phyloP scores from a whole-genome alignment of 2,113 vertebrate genomes.

The Pantherophis guttatus region DNA sequence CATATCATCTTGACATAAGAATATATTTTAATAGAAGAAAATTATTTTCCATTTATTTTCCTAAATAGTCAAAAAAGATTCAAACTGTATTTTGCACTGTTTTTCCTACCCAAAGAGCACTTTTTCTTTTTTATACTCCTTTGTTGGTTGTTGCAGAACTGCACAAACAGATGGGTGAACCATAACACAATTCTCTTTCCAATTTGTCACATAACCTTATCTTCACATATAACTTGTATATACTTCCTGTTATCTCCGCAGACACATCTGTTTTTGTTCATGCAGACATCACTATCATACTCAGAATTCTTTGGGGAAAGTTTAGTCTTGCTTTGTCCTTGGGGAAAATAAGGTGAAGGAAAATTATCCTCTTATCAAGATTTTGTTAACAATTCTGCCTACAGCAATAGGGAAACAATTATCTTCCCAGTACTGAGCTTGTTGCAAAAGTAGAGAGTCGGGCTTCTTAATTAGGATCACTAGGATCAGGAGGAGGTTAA shows the following conservation, averaged over 20 bases:
- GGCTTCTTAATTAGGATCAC: not conserved
- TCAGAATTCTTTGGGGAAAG: not conserved
- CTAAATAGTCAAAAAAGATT: not conserved
- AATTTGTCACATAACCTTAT: not conserved
- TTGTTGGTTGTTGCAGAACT: not conserved
- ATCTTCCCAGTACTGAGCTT: not conserved
- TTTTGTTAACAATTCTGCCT: not conserved
- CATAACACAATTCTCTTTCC: not conserved
- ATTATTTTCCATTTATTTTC: not conserved
- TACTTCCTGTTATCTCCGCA: not conserved
- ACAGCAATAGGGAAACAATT: not conserved
- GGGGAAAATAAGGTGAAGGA: not conserved
- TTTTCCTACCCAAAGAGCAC: not conserved
- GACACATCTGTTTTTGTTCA: not conserved
- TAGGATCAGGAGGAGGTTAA: not conserved
- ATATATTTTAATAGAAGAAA: not conserved
- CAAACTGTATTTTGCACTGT: not conserved
- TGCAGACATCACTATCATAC: not conserved
- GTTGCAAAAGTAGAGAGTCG: not conserved
- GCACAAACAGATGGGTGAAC: not conserved
- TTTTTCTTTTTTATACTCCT: not conserved
- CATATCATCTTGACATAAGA: not conserved
- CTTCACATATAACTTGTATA: not conserved
- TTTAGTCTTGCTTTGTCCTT: not conserved
- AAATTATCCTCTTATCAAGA: not conserved